Evolutionary conservation across 2,113 vertebrate genomes (phyloP), one percentile per base, ranked within the genome.

Genomic region (Eptesicus fuscus): DNA sequence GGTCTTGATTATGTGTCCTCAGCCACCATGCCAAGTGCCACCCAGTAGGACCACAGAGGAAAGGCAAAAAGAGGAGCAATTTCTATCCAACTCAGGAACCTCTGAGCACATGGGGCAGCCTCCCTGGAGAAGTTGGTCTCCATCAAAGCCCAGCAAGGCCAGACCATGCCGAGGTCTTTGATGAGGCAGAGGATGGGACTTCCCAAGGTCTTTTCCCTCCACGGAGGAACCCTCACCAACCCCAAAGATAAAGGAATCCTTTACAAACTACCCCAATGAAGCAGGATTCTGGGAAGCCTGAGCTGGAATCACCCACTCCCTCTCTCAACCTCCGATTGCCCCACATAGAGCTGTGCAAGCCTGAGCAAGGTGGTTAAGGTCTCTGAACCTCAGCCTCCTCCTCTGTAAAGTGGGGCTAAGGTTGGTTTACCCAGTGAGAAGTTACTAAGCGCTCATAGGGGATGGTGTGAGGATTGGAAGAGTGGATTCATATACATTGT

Each of bases 401-500:
- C 49, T 70, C 35, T n/a, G 13, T n/a, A 47, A 74, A 73, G 49
- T 63, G 56, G 25, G 53, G 25, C 23, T 49, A 28, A 47, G 69
- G 47, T 30, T 63, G 85, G n/a, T 69, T 69, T 65, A 53, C 18
- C 11, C 65, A 18, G 5, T 7, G 30, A 70, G 83, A 40, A 32
- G n/a, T 30, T 49, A 25, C 1, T 4, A 53, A 51, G 37, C 0
- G 1, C 47, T 37, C 20, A 2, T 2, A 14, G 47, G 4, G 17
- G 37, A 4, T 65, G 37, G 12, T 3, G 16, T 2, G 51, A 87
- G 59, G 44, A 47, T 32, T 42, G 4, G n/a, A 22, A 47, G 49
- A 2, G 7, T 2, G 40, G 51, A 42, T 44, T 32, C 40, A 3
- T 10, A 18, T 12, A 59, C 23, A 74, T 47, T 9, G 35, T 70